These are phyloP conservation scores for Luehdorfia chinensis DNA, from an alignment of 1,140 invertebrate species.

Conservation along the genomic window DNA sequence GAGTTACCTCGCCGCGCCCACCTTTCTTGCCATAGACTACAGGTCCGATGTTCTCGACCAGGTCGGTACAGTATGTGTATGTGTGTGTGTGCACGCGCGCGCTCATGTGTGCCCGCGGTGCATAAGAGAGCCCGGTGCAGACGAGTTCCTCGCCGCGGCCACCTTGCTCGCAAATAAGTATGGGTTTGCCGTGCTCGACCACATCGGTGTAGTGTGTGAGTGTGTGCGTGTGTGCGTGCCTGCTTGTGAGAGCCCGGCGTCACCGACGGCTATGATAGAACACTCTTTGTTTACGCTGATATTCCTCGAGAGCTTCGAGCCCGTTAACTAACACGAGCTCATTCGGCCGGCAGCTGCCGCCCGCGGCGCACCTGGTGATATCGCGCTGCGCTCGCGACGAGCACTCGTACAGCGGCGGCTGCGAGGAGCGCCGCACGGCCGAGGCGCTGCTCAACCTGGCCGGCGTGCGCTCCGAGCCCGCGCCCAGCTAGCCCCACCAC, in stretches of 20 bases:
- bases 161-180: conserved; percentile 87
- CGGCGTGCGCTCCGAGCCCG: conserved; percentile 36
- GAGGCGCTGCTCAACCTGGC: conserved; percentile 68
- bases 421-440: conserved; percentile 66
- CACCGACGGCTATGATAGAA: too few relatives aligned
- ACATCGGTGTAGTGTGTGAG: too few relatives aligned
- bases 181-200: conserved; percentile 75
- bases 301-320: too few relatives aligned
- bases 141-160: conserved; percentile 86
- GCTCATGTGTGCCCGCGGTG: too few relatives aligned
- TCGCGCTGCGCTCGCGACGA: conserved; percentile 66
- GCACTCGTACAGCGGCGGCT: conserved; percentile 66
- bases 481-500: conserved; percentile 28
- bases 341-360: conserved; percentile 49
- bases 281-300: too few relatives aligned
- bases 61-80: too few relatives aligned
- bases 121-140: conserved; percentile 75
- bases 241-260: too few relatives aligned
- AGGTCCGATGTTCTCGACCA: too few relatives aligned
- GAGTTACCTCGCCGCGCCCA: too few relatives aligned
- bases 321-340: too few relatives aligned
- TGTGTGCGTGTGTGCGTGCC: too few relatives aligned
- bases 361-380: conserved; percentile 63
- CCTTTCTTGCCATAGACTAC: too few relatives aligned
- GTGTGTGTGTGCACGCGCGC: neutral